Percentiles rank a stretch among this genome's conserved stretches.
Conservation (phyloP, 2,888 invertebrate species). For the Epinotia ramella region DNA sequence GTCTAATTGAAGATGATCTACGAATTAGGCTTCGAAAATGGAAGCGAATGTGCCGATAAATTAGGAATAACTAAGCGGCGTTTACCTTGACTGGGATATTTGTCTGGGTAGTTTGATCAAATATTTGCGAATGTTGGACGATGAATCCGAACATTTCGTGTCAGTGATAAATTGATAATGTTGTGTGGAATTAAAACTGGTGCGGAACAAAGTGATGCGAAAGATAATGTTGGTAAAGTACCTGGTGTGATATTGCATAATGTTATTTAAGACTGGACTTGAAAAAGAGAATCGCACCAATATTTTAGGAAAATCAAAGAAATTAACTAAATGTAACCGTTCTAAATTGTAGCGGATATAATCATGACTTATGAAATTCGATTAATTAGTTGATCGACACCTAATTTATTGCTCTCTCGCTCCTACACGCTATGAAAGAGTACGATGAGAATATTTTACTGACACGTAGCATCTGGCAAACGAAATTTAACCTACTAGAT, state of each 20-base stretch:
- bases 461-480: no score
- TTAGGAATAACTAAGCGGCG: background rate
- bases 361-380: background rate
- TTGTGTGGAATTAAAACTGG: background rate
- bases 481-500: no score
- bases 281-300: background rate
- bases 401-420: background rate
- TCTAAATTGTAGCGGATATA: background rate
- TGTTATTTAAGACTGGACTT: background rate
- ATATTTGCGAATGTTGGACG: constrained; percentile 3
- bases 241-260: background rate
- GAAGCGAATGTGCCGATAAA: background rate
- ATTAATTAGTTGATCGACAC: background rate
- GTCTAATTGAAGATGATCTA: background rate
- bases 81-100: background rate
- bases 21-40: background rate
- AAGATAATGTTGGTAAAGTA: constrained; percentile 1
- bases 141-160: background rate
- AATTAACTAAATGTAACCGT: background rate
- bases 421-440: background rate
- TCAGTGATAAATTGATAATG: background rate
- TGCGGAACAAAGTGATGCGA: constrained; percentile 25
- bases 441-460: background rate
- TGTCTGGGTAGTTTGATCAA: background rate
- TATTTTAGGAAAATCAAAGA: background rate